Conservation (phyloP, 2,888 invertebrate species). For the Odontothrips loti region DNA sequence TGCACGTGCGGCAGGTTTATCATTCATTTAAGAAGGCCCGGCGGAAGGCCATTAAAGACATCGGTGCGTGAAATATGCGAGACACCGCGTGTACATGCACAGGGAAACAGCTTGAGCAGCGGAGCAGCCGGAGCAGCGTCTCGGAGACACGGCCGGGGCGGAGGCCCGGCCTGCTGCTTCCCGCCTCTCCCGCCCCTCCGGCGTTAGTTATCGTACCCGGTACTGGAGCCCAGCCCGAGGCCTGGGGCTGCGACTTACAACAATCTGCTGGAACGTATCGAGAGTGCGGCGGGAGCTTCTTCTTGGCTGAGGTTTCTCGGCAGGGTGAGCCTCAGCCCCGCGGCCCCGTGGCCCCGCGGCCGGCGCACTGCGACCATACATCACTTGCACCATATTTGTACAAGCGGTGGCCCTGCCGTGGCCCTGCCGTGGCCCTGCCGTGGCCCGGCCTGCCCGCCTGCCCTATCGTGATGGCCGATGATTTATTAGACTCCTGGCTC, state of each 20-base stretch:
- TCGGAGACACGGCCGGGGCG: background rate
- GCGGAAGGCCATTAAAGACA: conserved; percentile 5
- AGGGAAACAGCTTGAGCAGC: background rate
- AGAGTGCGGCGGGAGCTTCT: no score
- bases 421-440: background rate
- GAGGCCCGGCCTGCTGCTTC: background rate
- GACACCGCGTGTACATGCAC: background rate
- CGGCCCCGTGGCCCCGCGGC: background rate
- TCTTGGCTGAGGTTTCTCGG: no score
- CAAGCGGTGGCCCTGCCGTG: background rate
- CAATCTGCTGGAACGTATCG: no score
- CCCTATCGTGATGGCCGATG: conserved; percentile 19
- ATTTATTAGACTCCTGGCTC: background rate
- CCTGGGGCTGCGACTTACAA: no score
- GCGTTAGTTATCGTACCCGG: background rate
- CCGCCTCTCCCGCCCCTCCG: background rate
- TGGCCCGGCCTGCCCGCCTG: background rate
- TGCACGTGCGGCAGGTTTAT: conserved; percentile 21
- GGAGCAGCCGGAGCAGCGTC: background rate
- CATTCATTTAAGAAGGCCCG: conserved; percentile 21
- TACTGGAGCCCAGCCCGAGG: no score
- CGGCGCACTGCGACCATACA: conserved; percentile 6
- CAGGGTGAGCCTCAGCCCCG: background rate
- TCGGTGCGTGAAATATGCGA: conserved; percentile 23
- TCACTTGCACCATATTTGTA: conserved; percentile 23